A percentile compares a stretch with the other conserved stretches of the same genome.
These are phyloP conservation scores for Hormaphis cornu DNA, from an alignment of 1,140 invertebrate species.

Conservation along the genomic window DNA sequence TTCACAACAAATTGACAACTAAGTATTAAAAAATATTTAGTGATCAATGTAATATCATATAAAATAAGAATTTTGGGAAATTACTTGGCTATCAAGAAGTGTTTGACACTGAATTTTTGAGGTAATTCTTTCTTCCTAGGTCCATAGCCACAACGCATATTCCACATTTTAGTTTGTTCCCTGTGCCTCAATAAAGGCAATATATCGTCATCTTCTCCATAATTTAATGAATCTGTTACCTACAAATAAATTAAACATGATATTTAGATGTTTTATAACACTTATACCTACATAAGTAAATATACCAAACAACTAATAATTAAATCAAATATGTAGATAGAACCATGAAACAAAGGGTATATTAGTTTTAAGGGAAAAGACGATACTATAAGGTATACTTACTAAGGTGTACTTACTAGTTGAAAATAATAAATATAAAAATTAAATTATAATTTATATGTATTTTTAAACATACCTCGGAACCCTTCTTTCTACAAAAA, in stretches of 20 bases:
- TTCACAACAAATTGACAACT: slow-evolving; percentile 93
- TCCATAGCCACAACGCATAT: slow-evolving; percentile 61
- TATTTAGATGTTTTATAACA: too few species aligned
- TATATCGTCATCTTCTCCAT: slow-evolving; percentile 40
- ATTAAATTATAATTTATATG: not conserved
- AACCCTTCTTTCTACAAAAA: slow-evolving; percentile 56
- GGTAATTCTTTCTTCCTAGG: slow-evolving; percentile 42
- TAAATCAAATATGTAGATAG: too few species aligned
- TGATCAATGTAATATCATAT: not conserved
- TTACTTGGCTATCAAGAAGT: slow-evolving; percentile 89
- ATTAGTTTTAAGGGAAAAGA: too few species aligned
- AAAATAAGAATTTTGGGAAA: slow-evolving; percentile 34
- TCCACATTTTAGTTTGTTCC: slow-evolving; percentile 84
- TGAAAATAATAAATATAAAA: slow-evolving; percentile 20
- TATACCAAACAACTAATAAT: too few species aligned
- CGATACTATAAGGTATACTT: too few species aligned
- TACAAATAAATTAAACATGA: slow-evolving; percentile 9
- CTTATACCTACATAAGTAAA: too few species aligned
- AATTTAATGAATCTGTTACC: slow-evolving; percentile 20
- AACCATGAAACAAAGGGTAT: too few species aligned
- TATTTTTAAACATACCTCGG: slow-evolving; percentile 49
- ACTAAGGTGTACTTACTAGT: too few species aligned
- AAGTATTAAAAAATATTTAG: slow-evolving; percentile 38
- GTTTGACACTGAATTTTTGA: slow-evolving; percentile 79
- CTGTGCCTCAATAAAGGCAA: slow-evolving; percentile 63